Percentiles rank a stretch among this genome's conserved stretches.
phyloP scores from a whole-genome alignment of 2,888 invertebrate species.

The Polyommatus icarus region DNA sequence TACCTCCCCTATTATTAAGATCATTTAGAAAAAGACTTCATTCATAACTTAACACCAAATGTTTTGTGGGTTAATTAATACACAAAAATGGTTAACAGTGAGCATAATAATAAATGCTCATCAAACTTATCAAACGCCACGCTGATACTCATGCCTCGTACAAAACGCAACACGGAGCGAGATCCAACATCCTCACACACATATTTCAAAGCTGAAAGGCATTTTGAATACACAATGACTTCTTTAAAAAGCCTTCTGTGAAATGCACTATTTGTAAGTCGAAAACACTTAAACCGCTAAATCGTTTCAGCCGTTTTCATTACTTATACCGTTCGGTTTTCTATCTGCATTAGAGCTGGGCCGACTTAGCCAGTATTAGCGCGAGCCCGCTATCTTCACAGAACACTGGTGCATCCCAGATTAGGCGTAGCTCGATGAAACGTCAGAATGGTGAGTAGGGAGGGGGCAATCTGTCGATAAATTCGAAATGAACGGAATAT shows the following conservation, averaged over 20 bases:
- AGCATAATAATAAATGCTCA: not conserved
- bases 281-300: slow-evolving; percentile 40
- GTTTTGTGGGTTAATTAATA: too few relatives aligned
- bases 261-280: slow-evolving; percentile 38
- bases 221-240: slow-evolving; percentile 34
- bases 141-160: not conserved
- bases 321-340: slow-evolving; percentile 53
- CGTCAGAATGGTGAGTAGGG: slow-evolving; percentile 5
- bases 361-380: slow-evolving; percentile 17
- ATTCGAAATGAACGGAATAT: not conserved
- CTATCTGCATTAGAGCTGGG: slow-evolving; percentile 30
- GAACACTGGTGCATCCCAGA: slow-evolving; percentile 22
- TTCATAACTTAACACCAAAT: too few relatives aligned
- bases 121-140: not conserved
- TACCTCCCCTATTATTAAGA: too few relatives aligned
- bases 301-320: slow-evolving; percentile 46
- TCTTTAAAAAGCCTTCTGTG: slow-evolving; percentile 33
- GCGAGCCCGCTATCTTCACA: slow-evolving; percentile 15
- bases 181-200: slow-evolving; percentile 27
- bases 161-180: slow-evolving; percentile 13
- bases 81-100: too few relatives aligned
- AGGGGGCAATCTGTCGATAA: not conserved
- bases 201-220: slow-evolving; percentile 33
- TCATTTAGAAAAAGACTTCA: too few relatives aligned
- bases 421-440: not conserved